Evolutionary conservation across 2,888 invertebrate genomes (phyloP).

Genomic region (Thalpophila matura): DNA sequence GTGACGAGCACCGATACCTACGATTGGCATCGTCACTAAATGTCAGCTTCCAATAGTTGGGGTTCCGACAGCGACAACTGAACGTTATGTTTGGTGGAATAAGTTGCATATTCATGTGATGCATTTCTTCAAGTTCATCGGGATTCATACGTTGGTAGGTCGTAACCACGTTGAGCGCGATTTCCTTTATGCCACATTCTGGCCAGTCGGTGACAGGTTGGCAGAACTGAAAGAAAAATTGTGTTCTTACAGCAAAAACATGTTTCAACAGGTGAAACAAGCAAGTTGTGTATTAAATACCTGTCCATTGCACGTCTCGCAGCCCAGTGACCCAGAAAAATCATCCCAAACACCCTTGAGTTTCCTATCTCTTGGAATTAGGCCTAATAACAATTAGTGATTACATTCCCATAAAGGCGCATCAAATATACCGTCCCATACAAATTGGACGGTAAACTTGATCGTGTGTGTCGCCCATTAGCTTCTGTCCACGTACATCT

Average conservation of each 20-base stretch:
- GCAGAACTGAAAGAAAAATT: slow-evolving; percentile 86
- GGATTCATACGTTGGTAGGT: slow-evolving; percentile 78
- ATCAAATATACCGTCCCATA: no score
- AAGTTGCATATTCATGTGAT: slow-evolving; percentile 81
- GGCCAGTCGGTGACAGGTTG: slow-evolving; percentile 80
- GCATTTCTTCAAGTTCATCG: slow-evolving; percentile 81
- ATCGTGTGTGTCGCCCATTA: no score
- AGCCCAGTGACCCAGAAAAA: background rate
- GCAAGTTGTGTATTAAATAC: background rate
- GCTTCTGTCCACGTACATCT: no score
- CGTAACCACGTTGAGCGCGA: slow-evolving; percentile 79
- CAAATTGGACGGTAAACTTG: no score
- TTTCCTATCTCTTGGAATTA: background rate
- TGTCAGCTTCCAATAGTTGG: slow-evolving; percentile 88
- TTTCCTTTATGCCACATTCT: slow-evolving; percentile 76
- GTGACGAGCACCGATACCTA: slow-evolving; percentile 86
- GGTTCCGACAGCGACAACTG: slow-evolving; percentile 87
- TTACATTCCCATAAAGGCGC: no score
- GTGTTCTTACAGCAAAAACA: background rate
- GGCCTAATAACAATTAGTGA: no score
- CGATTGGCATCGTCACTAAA: slow-evolving; percentile 66
- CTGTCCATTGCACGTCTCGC: background rate
- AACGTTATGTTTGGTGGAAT: slow-evolving; percentile 83
- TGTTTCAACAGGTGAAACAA: background rate
- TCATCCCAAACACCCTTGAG: background rate